Evolutionary conservation across 1,140 invertebrate species (phyloP).

Genomic region (Mylabris phalerata): DNA sequence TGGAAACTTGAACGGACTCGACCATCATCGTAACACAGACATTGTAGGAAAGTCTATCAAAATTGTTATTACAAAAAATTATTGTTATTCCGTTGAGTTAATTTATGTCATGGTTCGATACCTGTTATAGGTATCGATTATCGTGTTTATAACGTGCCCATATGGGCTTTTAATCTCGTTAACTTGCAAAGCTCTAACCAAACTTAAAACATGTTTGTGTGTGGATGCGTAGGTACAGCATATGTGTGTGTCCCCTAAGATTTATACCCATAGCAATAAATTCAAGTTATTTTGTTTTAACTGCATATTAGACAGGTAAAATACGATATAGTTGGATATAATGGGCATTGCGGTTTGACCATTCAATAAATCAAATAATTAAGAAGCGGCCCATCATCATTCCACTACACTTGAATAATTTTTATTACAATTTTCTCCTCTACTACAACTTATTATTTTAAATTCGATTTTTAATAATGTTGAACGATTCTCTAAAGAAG

Average conservation of each 20-base stretch:
- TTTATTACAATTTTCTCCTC: too few species aligned
- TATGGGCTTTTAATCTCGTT: too few species aligned
- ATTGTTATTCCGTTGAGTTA: too few species aligned
- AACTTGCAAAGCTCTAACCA: not conserved
- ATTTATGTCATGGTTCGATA: not conserved
- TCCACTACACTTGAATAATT: not conserved
- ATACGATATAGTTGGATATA: slow-evolving; percentile 24
- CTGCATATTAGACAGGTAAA: slow-evolving; percentile 30
- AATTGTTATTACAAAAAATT: too few species aligned
- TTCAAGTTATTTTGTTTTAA: slow-evolving; percentile 27
- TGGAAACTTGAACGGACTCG: too few species aligned
- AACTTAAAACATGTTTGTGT: not conserved
- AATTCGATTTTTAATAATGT: too few species aligned
- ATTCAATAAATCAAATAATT: slow-evolving; percentile 29
- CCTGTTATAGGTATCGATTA: not conserved
- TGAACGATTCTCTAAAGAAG: too few species aligned
- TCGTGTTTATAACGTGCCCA: not conserved
- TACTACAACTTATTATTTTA: too few species aligned
- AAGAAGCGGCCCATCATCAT: slow-evolving; percentile 19
- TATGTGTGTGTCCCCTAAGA: slow-evolving; percentile 19
- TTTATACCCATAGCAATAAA: slow-evolving; percentile 26
- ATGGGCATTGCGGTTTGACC: slow-evolving; percentile 21
- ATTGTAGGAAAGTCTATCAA: too few species aligned
- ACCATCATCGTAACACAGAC: too few species aligned
- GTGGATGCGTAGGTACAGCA: not conserved